Conservation (phyloP, 2,797 vertebrate species). For the Aulostomus chinensis region DNA sequence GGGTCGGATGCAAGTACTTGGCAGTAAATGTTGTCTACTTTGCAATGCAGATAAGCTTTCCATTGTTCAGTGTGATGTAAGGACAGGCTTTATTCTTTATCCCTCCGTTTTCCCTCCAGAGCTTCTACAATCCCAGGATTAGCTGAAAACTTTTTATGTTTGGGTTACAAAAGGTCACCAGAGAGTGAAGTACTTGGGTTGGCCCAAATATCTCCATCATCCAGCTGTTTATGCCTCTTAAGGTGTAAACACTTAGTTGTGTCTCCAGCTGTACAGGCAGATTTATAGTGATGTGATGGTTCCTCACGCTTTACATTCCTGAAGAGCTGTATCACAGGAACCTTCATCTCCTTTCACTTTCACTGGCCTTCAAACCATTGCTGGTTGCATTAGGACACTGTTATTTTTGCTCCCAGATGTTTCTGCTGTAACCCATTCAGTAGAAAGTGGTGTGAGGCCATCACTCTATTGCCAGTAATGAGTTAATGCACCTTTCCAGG, state of each 20-base stretch:
- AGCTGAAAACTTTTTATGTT: conserved; percentile 6
- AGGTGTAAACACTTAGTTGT: neutral
- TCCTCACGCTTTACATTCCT: conserved; percentile 7
- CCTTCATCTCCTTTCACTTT: conserved; percentile 3
- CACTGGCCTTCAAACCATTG: conserved; percentile 3
- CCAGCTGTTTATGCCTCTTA: conserved; percentile 9
- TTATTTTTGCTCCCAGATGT: conserved; percentile 28
- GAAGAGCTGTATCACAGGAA: conserved; percentile 6
- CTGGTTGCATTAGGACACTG: neutral
- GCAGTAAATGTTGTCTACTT: conserved; percentile 1
- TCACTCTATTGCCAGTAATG: conserved; percentile 1
- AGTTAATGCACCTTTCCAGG: conserved; percentile 3
- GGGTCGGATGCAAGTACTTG: neutral
- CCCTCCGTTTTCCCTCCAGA: neutral
- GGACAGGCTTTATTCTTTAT: neutral
- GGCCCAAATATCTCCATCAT: conserved; percentile 1
- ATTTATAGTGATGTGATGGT: conserved; percentile 1
- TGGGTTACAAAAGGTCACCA: neutral
- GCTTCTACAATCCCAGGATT: neutral
- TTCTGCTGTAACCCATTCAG: conserved; percentile 14
- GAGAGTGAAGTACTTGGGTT: neutral
- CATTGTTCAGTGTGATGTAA: neutral
- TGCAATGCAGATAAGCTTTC: neutral
- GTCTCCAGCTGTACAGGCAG: neutral
- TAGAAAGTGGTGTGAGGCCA: conserved; percentile 4